These are phyloP conservation scores for Cyclophora punctaria DNA, from an alignment of 2,888 invertebrate species.

Conservation along the genomic window DNA sequence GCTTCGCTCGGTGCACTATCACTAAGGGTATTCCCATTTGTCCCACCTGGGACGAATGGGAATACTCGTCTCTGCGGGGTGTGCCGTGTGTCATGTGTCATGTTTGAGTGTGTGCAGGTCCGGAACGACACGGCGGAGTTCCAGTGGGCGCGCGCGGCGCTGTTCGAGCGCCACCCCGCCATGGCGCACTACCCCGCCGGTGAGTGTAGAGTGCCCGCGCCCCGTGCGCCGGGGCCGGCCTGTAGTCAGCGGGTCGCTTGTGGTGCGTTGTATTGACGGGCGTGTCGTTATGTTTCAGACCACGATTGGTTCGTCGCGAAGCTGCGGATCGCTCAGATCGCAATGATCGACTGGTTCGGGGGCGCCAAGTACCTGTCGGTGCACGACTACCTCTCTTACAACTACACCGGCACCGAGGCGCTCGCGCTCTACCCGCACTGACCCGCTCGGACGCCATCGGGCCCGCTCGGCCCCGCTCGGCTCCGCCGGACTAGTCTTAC, in stretches of 20 bases:
- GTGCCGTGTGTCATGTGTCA: not conserved
- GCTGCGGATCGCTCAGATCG: conserved; percentile 82
- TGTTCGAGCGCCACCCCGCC: conserved; percentile 82
- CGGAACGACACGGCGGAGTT: conserved; percentile 72
- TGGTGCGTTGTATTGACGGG: not conserved
- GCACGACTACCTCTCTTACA: conserved; percentile 77
- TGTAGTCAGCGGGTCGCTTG: too few relatives aligned
- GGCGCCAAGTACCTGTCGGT: conserved; percentile 81
- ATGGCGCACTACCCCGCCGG: conserved; percentile 81
- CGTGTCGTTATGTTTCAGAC: conserved; percentile 63
- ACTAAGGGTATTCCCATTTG: not conserved
- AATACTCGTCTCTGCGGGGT: not conserved
- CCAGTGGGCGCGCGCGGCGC: conserved; percentile 74
- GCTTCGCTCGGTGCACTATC: not conserved
- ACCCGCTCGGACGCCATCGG: not conserved
- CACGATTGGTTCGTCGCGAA: conserved; percentile 88
- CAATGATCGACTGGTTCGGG: conserved; percentile 87
- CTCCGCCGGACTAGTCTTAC: not conserved
- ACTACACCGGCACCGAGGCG: conserved; percentile 58
- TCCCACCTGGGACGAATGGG: not conserved
- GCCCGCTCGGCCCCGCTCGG: not conserved
- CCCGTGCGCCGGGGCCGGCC: too few relatives aligned
- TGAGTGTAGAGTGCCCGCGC: conserved; percentile 29
- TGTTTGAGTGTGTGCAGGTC: conserved; percentile 53
- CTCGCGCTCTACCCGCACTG: conserved; percentile 30